Conservation (phyloP, 2,888 invertebrate genomes). For the Conchocele bisecta region DNA sequence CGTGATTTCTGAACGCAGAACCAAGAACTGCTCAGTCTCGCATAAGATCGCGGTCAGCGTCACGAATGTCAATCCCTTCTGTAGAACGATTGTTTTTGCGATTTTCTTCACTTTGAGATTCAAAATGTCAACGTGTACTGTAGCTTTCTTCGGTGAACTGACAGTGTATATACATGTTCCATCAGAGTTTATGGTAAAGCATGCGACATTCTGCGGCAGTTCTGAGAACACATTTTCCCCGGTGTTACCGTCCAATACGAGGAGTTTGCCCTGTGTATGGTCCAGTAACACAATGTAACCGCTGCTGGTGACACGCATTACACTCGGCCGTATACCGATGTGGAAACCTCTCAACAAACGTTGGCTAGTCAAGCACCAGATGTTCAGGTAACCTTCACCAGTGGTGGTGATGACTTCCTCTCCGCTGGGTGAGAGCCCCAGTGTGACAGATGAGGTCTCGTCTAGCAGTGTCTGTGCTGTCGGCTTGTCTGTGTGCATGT, state of each 20-base stretch:
- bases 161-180: constrained; percentile 48
- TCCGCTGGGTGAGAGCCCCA: constrained; percentile 46
- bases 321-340: constrained; percentile 52
- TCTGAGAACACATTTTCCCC: constrained; percentile 43
- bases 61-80: constrained; percentile 58
- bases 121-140: constrained; percentile 53
- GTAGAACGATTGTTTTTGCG: constrained; percentile 58
- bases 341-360: constrained; percentile 40
- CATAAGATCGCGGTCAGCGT: constrained; percentile 60
- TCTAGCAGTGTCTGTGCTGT: constrained; percentile 19
- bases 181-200: constrained; percentile 53
- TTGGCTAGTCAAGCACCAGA: constrained; percentile 51
- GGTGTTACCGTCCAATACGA: constrained; percentile 44
- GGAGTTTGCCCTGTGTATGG: constrained; percentile 38
- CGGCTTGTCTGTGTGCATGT: not conserved
- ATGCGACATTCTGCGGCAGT: constrained; percentile 55
- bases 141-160: constrained; percentile 51
- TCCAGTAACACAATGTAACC: constrained; percentile 57
- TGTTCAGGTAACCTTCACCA: constrained; percentile 42
- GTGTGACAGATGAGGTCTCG: constrained; percentile 40
- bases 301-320: constrained; percentile 36
- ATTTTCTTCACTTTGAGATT: constrained; percentile 58
- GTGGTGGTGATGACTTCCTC: constrained; percentile 52
- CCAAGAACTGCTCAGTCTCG: constrained; percentile 63
- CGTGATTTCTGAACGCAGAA: constrained; percentile 59